Evolutionary conservation across 2,797 vertebrate species (phyloP), one percentile per base, ranked within the genome.

Genomic region (Scolopax rusticola): DNA sequence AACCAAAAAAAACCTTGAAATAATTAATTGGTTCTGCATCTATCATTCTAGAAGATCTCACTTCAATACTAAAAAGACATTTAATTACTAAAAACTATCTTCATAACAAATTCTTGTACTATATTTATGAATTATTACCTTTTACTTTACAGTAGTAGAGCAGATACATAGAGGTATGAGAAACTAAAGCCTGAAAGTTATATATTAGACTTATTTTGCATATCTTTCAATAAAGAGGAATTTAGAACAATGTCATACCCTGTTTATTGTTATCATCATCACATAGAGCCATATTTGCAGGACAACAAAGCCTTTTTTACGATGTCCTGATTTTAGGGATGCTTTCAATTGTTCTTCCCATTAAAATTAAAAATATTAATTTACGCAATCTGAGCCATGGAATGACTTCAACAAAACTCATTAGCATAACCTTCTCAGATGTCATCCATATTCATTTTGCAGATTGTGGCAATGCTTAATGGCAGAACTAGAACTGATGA

Each of bases 321-420:
- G n/a, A 67, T 53, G 65, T 38, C 85, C 71, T 57, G 65, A 78
- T 76, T 92, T 84, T 69, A 85, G 32, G 67, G 18, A 12, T 32
- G 19, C 41, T 81, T 86, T 83, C 85, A 84, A 85, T 83, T 92
- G 86, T 91, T 92, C 36, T 16, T 87, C 38, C 47, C 59, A 76
- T 90, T 87, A 89, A 89, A 92, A 91, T 38, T 27, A 80, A 96
- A 97, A 94, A 93, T 92, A 93, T 70, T 91, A 93, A 96, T 94
- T 92, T 91, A 87, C 5, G 2, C 68, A 71, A 57, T 70, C 38
- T 27, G 8, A 94, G 68, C 77, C 60, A 51, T 0, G 27, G 87
- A 84, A 70, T 82, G 56, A 92, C 90, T 90, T 95, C 80, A 84
- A 33, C 69, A 48, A 70, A 71, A 21, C 83, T 90, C 87, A 96